These are phyloP conservation scores for Cladopsammia gracilis DNA, from an alignment of 64 coral and sea anemone species.

Conservation along the genomic window DNA sequence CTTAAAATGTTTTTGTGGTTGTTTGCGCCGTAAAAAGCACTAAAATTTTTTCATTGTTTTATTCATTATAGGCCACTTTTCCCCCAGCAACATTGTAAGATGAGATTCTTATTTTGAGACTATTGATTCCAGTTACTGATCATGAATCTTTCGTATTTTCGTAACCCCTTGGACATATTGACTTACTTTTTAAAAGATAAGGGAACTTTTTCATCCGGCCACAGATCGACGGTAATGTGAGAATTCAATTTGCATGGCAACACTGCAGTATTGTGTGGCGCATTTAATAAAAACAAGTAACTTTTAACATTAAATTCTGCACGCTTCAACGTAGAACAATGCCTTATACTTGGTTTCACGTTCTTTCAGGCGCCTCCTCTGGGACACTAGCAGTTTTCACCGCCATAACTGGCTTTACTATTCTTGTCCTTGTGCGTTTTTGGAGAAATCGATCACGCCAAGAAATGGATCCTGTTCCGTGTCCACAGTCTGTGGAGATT, in stretches of 20 bases:
- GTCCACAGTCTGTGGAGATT: slow-evolving; percentile 18
- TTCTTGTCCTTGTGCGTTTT: slow-evolving; percentile 2
- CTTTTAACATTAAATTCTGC: background rate
- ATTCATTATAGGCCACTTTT: background rate
- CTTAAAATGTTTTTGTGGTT: background rate
- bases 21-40: no score
- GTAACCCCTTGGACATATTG: background rate
- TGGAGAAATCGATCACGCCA: background rate
- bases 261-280: no score
- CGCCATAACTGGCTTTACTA: background rate
- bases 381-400: background rate
- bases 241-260: no score
- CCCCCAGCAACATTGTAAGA: background rate
- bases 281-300: no score
- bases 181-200: no score
- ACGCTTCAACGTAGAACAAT: background rate
- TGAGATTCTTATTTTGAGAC: background rate
- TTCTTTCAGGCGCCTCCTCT: background rate
- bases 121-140: background rate
- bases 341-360: background rate
- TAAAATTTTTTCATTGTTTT: background rate
- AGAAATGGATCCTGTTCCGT: background rate
- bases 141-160: background rate
- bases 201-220: no score
- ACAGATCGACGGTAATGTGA: no score